Base-by-base conservation (phyloP, 1,140 invertebrate genomes). In the Scaptomyza montana region DNA sequence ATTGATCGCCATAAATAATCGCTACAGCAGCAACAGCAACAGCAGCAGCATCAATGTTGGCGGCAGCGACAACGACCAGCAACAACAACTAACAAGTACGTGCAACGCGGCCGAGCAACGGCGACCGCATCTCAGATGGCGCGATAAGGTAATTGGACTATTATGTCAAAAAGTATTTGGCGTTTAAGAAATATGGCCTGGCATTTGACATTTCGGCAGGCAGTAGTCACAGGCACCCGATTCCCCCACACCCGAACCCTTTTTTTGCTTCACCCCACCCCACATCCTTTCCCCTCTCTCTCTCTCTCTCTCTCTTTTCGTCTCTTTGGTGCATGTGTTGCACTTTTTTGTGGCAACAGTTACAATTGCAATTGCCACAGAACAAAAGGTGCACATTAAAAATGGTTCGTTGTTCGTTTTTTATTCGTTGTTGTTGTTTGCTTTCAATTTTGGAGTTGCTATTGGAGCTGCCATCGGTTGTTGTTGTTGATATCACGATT, bases 131-230 rank as follows among this genome's bases (percentile, higher is more conserved):
- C 89, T 90, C 80, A 84, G 90, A 91, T 91, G 82, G 90, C 84
- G 90, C 90, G 90, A 91, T 91, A 91, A 91, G 90, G 90, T 91
- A 91, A 91, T 91, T 91, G 90, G 90, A 91, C 90, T 91, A 91
- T 91, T 91, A 91, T 91, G 90, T 91, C 90, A 91, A 91, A 91
- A 91, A 91, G 90, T 90, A 91, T 91, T 91, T 91, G 90, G 89
- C 90, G 86, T 91, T 85, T 90, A 91, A 91, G 89, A 91, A 91
- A 90, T 91, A 91, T 91, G 89, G 89, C 79, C 89, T 91, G 89
- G 86, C 89, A 91, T 89, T 89, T 91, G 89, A 91, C 89, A 91
- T 91, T 91, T 91, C 89, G 85, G 77, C 84, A 82, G 82, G 69
- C 78, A 78, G 70, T 64, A 78, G 71, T 74, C 33, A 33, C 56